Evolutionary conservation across 2,888 invertebrate genomes (phyloP).

Genomic region (Lasioglossum villosulum): DNA sequence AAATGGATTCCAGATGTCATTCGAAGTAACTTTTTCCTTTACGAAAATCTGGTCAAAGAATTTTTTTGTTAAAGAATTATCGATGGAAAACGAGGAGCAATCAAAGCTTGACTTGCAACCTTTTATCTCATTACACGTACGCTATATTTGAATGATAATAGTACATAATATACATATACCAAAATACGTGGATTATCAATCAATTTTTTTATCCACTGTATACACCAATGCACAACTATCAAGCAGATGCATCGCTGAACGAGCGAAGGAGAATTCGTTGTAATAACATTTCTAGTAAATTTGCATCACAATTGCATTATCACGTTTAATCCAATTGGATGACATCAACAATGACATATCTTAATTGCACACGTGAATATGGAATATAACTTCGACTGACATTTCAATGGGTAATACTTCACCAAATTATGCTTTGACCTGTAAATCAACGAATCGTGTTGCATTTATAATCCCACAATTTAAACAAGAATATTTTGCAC

Average conservation of each 20-base stretch:
- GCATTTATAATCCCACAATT: neutral
- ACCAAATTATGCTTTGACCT: neutral
- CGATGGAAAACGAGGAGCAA: too few species aligned
- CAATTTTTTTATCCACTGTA: neutral
- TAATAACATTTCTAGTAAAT: slow-evolving; percentile 1
- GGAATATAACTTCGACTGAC: neutral
- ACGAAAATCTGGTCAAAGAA: too few species aligned
- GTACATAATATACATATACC: too few species aligned
- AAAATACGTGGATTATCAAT: too few species aligned
- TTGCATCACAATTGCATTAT: neutral
- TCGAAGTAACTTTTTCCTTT: too few species aligned
- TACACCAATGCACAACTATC: neutral
- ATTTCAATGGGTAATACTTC: slow-evolving; percentile 1
- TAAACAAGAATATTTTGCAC: neutral
- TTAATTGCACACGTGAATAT: neutral
- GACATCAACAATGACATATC: neutral
- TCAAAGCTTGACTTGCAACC: too few species aligned
- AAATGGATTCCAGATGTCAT: too few species aligned
- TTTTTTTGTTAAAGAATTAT: too few species aligned
- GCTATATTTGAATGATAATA: too few species aligned
- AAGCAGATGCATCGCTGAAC: neutral
- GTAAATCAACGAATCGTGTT: neutral
- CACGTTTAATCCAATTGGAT: neutral
- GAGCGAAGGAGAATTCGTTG: neutral
- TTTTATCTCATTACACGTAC: too few species aligned